Base-by-base conservation (phyloP, 2,888 invertebrate genomes). In the Campoplex nolae region DNA sequence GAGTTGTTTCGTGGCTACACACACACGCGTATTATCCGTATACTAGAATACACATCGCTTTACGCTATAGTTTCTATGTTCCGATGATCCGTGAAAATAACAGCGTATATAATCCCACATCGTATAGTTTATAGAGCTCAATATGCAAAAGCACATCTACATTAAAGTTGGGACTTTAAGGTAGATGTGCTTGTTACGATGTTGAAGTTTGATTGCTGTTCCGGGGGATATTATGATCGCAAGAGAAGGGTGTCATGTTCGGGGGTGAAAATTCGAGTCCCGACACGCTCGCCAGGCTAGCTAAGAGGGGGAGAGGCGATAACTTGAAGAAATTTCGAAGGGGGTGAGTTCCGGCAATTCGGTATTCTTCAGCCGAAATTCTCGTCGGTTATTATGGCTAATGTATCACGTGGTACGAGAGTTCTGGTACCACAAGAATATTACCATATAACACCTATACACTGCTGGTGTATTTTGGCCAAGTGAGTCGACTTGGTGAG, bases 171-270 rank as follows among this genome's bases (percentile, higher is more conserved):
- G 62, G 67, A 73, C 48, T 56, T 67, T 67, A 65, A 23, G 28
- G 54, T 6, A 42, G 48, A 73, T 38, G 67, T 74, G 78, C 80
- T 87, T 58, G 65, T 48, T 84, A 48, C 45, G 65, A 75, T 62
- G 84, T 70, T 82, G 67, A 71, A 87, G 84, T 87, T 84, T 75
- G 84, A 82, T 84, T 82, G 78, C 81, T 51, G 65, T 82, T 56
- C 58, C 48, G 62, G 45, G 68, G 28, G 3, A 48, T 75, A 45
- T 78, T 67, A 82, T 74, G 78, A 81, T 58, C 78, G 74, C 75
- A 67, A 68, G 56, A 75, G 67, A 79, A 77, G 62, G 65, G 54
- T 71, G 80, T 78, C 82, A 11, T 42, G 62, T 70, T 11, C 56
- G 48, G 68, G 78, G n/a, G 62, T 45, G 70, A 65, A 62, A 71